Evolutionary conservation across 2,888 invertebrate species (phyloP).

Genomic region (Athalia rosae): DNA sequence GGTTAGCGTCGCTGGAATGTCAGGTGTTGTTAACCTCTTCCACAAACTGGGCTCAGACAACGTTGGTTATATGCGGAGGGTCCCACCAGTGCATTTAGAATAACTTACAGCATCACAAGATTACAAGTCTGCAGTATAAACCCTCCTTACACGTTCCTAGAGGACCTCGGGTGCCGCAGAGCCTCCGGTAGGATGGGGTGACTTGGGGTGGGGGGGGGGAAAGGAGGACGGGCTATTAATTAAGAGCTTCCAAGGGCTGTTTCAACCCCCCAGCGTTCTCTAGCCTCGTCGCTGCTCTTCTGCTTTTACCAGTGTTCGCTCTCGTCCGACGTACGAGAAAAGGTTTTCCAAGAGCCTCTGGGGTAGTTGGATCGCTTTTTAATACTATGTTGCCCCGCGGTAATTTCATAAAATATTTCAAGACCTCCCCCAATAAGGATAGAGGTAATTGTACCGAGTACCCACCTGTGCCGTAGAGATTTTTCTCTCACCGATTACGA

Average conservation of each 20-base stretch:
- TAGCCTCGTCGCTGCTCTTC: slow-evolving; percentile 23
- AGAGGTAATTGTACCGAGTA: slow-evolving; percentile 5
- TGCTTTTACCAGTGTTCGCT: slow-evolving; percentile 21
- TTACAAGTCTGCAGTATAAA: slow-evolving; percentile 71
- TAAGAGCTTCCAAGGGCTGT: slow-evolving; percentile 44
- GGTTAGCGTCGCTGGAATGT: slow-evolving; percentile 50
- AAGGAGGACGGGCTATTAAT: slow-evolving; percentile 43
- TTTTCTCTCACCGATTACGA: slow-evolving; percentile 1
- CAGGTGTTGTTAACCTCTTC: slow-evolving; percentile 53
- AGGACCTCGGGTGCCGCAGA: slow-evolving; percentile 24
- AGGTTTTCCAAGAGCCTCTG: slow-evolving; percentile 19
- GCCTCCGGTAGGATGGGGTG: slow-evolving; percentile 27
- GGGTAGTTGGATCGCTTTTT: slow-evolving; percentile 28
- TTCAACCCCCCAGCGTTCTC: slow-evolving; percentile 33
- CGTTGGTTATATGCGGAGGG: slow-evolving; percentile 32
- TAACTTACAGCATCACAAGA: slow-evolving; percentile 72
- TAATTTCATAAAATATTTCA: slow-evolving; percentile 40
- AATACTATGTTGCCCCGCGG: slow-evolving; percentile 29
- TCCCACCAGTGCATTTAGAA: slow-evolving; percentile 67
- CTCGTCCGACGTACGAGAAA: not conserved
- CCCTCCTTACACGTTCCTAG: slow-evolving; percentile 60
- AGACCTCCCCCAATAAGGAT: slow-evolving; percentile 31
- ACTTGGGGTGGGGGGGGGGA: slow-evolving; percentile 17
- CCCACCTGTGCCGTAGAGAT: not conserved
- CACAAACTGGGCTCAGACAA: slow-evolving; percentile 32